These are phyloP conservation scores for Agrilus biguttatus DNA, from an alignment of 2,888 invertebrate species.

Conservation along the genomic window DNA sequence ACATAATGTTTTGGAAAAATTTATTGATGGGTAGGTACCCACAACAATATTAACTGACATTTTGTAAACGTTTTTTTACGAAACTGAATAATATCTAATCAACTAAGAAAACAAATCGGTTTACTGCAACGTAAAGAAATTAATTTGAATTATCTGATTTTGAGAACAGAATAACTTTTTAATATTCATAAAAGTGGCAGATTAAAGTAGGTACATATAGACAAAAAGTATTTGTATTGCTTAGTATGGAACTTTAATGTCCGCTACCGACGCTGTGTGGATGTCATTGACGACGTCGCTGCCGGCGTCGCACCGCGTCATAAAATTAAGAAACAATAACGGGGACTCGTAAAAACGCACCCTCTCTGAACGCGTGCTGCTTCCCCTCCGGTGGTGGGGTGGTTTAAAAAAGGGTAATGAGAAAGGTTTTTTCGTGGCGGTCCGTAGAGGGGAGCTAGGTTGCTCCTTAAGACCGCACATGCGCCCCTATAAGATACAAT, in stretches of 20 bases:
- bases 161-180: too few species aligned
- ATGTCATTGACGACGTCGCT: neutral
- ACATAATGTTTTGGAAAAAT: too few species aligned
- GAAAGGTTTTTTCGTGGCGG: slow-evolving; percentile 22
- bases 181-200: too few species aligned
- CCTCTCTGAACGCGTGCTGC: neutral
- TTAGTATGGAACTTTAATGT: neutral
- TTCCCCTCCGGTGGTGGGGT: slow-evolving; percentile 19
- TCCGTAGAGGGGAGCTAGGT: slow-evolving; percentile 22
- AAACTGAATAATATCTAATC: too few species aligned
- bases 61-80: too few species aligned
- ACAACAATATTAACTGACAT: too few species aligned
- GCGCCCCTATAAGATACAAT: slow-evolving; percentile 29
- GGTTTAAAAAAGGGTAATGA: slow-evolving; percentile 27
- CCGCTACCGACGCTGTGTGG: neutral
- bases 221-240: neutral
- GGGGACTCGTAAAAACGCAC: neutral
- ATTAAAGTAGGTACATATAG: too few species aligned
- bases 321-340: neutral
- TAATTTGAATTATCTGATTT: too few species aligned
- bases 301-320: neutral
- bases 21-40: too few species aligned
- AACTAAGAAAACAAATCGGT: too few species aligned
- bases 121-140: too few species aligned
- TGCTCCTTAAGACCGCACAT: slow-evolving; percentile 28